Percentiles rank a stretch among this genome's conserved stretches.
Conservation (phyloP, 2,113 vertebrate species). For the Equus quagga region DNA sequence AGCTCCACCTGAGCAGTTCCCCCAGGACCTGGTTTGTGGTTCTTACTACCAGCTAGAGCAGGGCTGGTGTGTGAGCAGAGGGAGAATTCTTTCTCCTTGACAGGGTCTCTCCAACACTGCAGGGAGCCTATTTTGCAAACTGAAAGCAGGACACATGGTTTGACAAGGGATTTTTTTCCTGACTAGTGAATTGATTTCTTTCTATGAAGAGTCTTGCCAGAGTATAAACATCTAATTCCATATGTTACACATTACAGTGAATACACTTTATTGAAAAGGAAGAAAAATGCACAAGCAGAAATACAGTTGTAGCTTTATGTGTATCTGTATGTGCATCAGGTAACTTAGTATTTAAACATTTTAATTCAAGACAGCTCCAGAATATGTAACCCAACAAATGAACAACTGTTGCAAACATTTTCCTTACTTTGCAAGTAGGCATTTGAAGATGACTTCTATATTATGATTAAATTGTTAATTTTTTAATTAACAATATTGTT, state of each 20-base stretch:
- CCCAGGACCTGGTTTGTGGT: neutral
- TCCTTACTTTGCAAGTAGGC: constrained; percentile 10
- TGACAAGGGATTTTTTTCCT: constrained; percentile 17
- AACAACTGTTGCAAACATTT: constrained; percentile 14
- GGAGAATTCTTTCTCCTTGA: neutral
- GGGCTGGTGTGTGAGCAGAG: neutral
- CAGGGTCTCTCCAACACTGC: rapidly evolving
- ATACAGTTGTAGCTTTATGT: constrained; percentile 48
- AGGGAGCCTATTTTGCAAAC: neutral
- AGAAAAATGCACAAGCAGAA: constrained; percentile 53
- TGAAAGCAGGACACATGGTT: neutral
- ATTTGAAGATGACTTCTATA: constrained; percentile 18
- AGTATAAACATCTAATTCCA: constrained; percentile 60
- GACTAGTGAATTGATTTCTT: constrained; percentile 46
- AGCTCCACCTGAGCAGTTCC: neutral
- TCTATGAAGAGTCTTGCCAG: constrained; percentile 51
- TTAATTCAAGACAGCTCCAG: constrained; percentile 36
- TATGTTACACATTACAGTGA: constrained; percentile 33
- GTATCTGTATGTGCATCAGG: constrained; percentile 37
- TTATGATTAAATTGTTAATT: neutral
- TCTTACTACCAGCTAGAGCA: neutral
- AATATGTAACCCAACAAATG: constrained; percentile 38
- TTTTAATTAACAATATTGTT: constrained; percentile 25
- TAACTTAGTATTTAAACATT: constrained; percentile 51
- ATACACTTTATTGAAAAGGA: constrained; percentile 52